phyloP scores from a whole-genome alignment of 1,140 invertebrate genomes.

The Contarinia nasturtii region DNA sequence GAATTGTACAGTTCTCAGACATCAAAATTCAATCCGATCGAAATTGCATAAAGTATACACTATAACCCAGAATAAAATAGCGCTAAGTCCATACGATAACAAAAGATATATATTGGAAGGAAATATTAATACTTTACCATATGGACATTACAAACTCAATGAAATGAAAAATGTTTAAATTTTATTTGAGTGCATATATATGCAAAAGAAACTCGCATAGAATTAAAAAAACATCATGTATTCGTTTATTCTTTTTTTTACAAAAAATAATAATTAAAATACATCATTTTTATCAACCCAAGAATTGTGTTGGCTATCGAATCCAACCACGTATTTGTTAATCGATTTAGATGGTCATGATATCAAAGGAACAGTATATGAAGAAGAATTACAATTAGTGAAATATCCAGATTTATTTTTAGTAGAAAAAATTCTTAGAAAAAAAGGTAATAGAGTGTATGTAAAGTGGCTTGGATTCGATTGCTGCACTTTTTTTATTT shows the following conservation, averaged over 20 bases:
- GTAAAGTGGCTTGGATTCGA: constrained; percentile 19
- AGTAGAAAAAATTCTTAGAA: constrained; percentile 12
- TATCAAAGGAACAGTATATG: constrained; percentile 14
- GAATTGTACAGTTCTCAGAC: background rate
- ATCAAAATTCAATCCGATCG: constrained; percentile 6
- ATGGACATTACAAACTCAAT: too few species aligned
- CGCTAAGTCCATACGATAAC: constrained; percentile 5
- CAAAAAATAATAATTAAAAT: constrained; percentile 1
- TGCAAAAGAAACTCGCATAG: too few species aligned
- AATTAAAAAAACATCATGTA: too few species aligned
- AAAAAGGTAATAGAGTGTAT: too few species aligned
- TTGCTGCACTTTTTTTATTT: constrained; percentile 13
- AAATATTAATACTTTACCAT: background rate
- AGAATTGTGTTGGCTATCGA: constrained; percentile 12
- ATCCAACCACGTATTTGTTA: constrained; percentile 12
- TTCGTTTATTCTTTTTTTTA: too few species aligned
- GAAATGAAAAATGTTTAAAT: too few species aligned
- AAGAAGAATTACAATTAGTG: too few species aligned
- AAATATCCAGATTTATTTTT: too few species aligned
- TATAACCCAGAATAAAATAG: constrained; percentile 9
- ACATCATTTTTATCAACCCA: constrained; percentile 12
- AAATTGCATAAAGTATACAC: constrained; percentile 9
- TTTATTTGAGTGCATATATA: too few species aligned
- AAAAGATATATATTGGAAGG: constrained; percentile 2
- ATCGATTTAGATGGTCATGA: constrained; percentile 17